Percentiles rank a stretch among this genome's conserved stretches.
phyloP scores from a whole-genome alignment of 1,140 invertebrate genomes.

The Druon quercuslanigerum region DNA sequence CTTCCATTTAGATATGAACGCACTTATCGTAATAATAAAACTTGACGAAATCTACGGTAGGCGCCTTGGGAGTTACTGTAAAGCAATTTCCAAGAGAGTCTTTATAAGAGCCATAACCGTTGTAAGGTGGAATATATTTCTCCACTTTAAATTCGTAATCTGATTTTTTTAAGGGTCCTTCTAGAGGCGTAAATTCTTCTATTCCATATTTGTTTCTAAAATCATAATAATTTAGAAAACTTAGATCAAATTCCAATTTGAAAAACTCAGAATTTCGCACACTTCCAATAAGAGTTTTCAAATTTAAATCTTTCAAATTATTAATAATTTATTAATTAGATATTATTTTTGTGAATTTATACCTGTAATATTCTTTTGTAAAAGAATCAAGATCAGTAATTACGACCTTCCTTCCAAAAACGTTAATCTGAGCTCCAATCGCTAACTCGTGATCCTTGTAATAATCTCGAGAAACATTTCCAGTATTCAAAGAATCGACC shows the following conservation, averaged over 20 bases:
- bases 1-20: slow-evolving; percentile 24
- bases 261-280: too few relatives aligned
- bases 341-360: slow-evolving; percentile 56
- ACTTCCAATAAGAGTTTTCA: too few relatives aligned
- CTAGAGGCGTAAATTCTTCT: slow-evolving; percentile 79
- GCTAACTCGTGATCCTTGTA: slow-evolving; percentile 85
- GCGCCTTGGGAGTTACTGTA: slow-evolving; percentile 84
- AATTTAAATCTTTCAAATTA: slow-evolving; percentile 39
- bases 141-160: slow-evolving; percentile 66
- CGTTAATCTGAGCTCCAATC: slow-evolving; percentile 86
- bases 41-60: slow-evolving; percentile 86
- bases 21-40: slow-evolving; percentile 87
- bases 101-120: slow-evolving; percentile 90
- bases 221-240: slow-evolving; percentile 35
- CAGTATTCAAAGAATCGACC: slow-evolving; percentile 77
- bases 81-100: slow-evolving; percentile 91
- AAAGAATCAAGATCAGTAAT: slow-evolving; percentile 91
- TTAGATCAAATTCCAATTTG: background rate
- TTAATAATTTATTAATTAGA: background rate
- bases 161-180: slow-evolving; percentile 69
- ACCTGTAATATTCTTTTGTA: slow-evolving; percentile 91
- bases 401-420: slow-evolving; percentile 87
- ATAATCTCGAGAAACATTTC: slow-evolving; percentile 75
- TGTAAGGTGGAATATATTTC: slow-evolving; percentile 87
- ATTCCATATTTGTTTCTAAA: slow-evolving; percentile 69